phyloP scores from a whole-genome alignment of 1,140 invertebrate species.

The Caenorhabditis brenneri region DNA sequence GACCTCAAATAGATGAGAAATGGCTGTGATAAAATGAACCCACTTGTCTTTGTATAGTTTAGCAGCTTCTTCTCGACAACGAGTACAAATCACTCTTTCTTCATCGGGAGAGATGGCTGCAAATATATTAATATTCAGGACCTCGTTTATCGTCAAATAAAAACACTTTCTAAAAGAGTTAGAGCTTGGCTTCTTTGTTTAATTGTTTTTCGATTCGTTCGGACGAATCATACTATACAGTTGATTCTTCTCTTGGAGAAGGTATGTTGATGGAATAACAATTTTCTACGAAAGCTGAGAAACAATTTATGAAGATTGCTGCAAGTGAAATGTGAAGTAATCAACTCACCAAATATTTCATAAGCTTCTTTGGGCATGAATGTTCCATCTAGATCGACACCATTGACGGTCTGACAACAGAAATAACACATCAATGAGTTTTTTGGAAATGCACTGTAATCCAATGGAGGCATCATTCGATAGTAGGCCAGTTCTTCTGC shows the following conservation, averaged over 20 bases:
- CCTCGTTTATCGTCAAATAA: neutral
- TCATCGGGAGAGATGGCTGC: slow-evolving; percentile 9
- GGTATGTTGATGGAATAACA: no score
- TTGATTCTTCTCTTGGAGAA: no score
- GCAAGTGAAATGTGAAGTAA: no score
- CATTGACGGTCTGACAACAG: slow-evolving; percentile 15
- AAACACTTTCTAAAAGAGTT: no score
- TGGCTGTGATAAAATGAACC: neutral
- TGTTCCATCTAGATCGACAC: neutral
- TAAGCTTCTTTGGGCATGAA: slow-evolving; percentile 18
- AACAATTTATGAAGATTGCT: no score
- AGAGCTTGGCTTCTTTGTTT: no score
- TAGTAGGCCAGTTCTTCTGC: slow-evolving; percentile 16
- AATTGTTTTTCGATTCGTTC: no score
- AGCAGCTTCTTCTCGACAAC: slow-evolving; percentile 14
- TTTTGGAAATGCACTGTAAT: neutral
- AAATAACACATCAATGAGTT: slow-evolving; percentile 32
- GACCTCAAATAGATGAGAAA: neutral
- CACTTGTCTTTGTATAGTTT: slow-evolving; percentile 21
- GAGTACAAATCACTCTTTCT: neutral
- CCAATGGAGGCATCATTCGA: slow-evolving; percentile 30
- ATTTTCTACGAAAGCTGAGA: no score
- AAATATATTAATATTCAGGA: neutral
- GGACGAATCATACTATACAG: no score
- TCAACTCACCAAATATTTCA: slow-evolving; percentile 19